A percentile compares a stretch with the other conserved stretches of the same genome.
These are phyloP conservation scores for Drusus annulatus DNA, from an alignment of 1,140 invertebrate species.

Conservation along the genomic window DNA sequence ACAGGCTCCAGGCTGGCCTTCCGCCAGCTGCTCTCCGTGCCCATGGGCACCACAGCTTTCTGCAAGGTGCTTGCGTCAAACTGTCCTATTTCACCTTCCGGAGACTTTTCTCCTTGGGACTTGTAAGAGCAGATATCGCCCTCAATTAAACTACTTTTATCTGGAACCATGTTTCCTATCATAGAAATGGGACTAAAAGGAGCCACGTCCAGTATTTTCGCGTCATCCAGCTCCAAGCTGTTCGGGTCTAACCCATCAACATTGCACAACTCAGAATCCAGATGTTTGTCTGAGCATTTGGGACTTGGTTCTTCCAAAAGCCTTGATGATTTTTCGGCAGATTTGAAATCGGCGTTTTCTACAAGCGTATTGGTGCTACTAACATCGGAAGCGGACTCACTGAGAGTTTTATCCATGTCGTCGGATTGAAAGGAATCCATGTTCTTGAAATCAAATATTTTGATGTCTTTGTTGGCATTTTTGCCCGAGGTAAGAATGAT, in stretches of 20 bases:
- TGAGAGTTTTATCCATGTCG: constrained; percentile 36
- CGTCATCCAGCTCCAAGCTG: not conserved
- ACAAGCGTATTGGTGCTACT: constrained; percentile 21
- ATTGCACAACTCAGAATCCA: constrained; percentile 3
- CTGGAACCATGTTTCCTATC: constrained; percentile 13
- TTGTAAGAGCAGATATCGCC: not conserved
- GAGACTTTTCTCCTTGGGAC: not conserved
- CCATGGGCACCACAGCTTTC: constrained; percentile 50
- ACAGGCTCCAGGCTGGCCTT: constrained; percentile 62
- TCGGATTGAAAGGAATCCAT: constrained; percentile 32
- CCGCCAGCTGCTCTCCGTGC: constrained; percentile 34
- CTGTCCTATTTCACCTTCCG: not conserved
- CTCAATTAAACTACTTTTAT: constrained; percentile 7
- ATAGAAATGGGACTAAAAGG: constrained; percentile 22
- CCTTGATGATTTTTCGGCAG: not conserved
- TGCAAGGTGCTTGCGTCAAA: constrained; percentile 43
- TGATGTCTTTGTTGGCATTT: constrained; percentile 52
- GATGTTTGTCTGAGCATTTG: not conserved
- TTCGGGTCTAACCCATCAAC: constrained; percentile 2
- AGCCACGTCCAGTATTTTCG: not conserved
- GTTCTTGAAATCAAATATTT: constrained; percentile 57
- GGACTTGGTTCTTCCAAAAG: not conserved
- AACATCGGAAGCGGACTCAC: constrained; percentile 28
- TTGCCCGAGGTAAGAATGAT: constrained; percentile 41
- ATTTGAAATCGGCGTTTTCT: not conserved